phyloP scores from a whole-genome alignment of 2,888 invertebrate species.

The Heterodera filipjevi region DNA sequence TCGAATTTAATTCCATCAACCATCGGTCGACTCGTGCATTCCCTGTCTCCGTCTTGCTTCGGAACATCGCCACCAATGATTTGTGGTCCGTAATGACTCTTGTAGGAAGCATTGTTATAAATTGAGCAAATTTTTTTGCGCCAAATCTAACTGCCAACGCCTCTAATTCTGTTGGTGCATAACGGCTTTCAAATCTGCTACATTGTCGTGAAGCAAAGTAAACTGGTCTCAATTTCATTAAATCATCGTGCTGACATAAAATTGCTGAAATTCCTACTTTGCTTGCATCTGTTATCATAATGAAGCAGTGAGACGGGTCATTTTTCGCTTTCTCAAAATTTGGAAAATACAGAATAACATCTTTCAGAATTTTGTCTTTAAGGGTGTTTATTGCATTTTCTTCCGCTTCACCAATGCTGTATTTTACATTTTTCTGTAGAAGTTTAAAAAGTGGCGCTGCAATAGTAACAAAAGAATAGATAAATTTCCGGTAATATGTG shows the following conservation, averaged over 20 bases:
- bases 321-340: slow-evolving; percentile 41
- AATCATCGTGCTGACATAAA: slow-evolving; percentile 37
- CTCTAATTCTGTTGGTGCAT: slow-evolving; percentile 42
- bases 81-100: slow-evolving; percentile 26
- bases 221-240: slow-evolving; percentile 42
- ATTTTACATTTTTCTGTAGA: slow-evolving; percentile 32
- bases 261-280: slow-evolving; percentile 44
- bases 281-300: slow-evolving; percentile 45
- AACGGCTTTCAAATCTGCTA: slow-evolving; percentile 37
- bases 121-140: slow-evolving; percentile 33
- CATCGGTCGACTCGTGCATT: slow-evolving; percentile 28
- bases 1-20: slow-evolving; percentile 15
- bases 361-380: slow-evolving; percentile 29
- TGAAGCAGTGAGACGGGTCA: slow-evolving; percentile 37
- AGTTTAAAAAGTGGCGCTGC: slow-evolving; percentile 42
- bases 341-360: slow-evolving; percentile 39
- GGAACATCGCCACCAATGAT: slow-evolving; percentile 32
- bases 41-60: slow-evolving; percentile 22
- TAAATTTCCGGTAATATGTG: slow-evolving; percentile 47
- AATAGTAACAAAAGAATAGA: slow-evolving; percentile 39
- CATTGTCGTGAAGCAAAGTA: slow-evolving; percentile 42
- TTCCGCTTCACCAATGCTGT: slow-evolving; percentile 37
- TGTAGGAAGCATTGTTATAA: slow-evolving; percentile 33
- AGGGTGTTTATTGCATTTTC: slow-evolving; percentile 40
- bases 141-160: slow-evolving; percentile 42